Evolutionary conservation across 2,888 invertebrate genomes (phyloP).

Genomic region (Drosophila multiciliata): DNA sequence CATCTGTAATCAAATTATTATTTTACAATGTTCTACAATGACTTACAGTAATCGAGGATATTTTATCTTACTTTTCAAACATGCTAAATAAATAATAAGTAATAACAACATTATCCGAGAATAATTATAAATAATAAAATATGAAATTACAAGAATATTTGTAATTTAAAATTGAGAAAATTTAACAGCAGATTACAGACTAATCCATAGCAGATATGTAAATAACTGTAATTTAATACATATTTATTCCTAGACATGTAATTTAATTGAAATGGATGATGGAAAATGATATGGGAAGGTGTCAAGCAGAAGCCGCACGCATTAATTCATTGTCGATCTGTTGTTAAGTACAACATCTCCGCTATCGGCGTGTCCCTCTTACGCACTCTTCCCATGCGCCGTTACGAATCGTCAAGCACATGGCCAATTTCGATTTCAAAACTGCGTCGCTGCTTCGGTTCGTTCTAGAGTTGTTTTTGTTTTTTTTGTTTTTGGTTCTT

Average conservation of each 20-base stretch:
- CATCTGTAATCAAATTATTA: not conserved
- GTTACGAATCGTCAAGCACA: slow-evolving; percentile 58
- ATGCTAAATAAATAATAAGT: not conserved
- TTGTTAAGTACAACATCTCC: slow-evolving; percentile 7
- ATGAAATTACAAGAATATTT: not conserved
- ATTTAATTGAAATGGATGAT: too few species aligned
- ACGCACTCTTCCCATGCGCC: slow-evolving; percentile 3
- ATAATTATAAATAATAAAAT: not conserved
- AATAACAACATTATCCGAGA: not conserved
- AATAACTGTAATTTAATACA: not conserved
- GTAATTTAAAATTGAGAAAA: too few species aligned
- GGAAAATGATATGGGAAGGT: slow-evolving; percentile 9
- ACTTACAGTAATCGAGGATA: not conserved
- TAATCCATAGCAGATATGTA: not conserved
- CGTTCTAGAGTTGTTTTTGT: slow-evolving; percentile 30
- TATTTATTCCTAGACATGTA: not conserved
- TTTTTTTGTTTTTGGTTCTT: slow-evolving; percentile 53
- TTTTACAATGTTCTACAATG: not conserved
- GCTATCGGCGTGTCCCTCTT: slow-evolving; percentile 21
- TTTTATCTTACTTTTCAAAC: not conserved
- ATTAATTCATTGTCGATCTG: not conserved
- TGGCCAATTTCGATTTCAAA: slow-evolving; percentile 57
- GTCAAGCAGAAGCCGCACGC: slow-evolving; percentile 14
- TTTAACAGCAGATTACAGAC: not conserved
- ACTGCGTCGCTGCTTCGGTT: slow-evolving; percentile 23